Conservation (phyloP, 30 jellyfish, hydroid and myxozoan genomes). For the Chironex yamaguchii region DNA sequence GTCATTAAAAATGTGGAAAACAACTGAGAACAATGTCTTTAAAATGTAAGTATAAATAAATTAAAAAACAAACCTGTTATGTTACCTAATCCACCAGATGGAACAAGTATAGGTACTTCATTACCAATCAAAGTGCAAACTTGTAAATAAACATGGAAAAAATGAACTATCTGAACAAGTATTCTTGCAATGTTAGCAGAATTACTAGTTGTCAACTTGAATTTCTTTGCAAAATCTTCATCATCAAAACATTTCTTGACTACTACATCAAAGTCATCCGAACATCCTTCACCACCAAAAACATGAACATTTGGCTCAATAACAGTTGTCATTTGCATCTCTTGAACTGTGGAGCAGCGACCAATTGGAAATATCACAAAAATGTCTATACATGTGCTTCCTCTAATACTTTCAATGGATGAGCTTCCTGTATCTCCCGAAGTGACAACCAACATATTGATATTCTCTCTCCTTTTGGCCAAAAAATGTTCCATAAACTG, state of each 20-base stretch:
- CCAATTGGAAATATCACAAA: slow-evolving; percentile 76
- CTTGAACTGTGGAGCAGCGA: slow-evolving; percentile 82
- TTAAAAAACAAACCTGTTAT: slow-evolving; percentile 65
- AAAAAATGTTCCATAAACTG: slow-evolving; percentile 33
- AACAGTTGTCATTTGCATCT: slow-evolving; percentile 78
- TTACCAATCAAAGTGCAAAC: slow-evolving; percentile 39
- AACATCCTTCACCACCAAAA: slow-evolving; percentile 65
- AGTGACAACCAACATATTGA: slow-evolving; percentile 71
- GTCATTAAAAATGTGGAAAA: not conserved
- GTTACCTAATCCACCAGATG: slow-evolving; percentile 95
- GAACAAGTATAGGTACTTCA: slow-evolving; percentile 61
- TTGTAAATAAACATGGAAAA: slow-evolving; percentile 60
- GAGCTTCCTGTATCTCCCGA: slow-evolving; percentile 99
- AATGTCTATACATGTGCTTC: slow-evolving; percentile 31
- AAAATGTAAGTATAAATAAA: not conserved
- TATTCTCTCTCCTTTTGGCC: not conserved
- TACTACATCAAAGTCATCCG: slow-evolving; percentile 75
- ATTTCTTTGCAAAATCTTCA: slow-evolving; percentile 8
- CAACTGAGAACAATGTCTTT: not conserved
- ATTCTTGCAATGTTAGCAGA: slow-evolving; percentile 74
- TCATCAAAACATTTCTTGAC: slow-evolving; percentile 16
- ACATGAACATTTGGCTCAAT: slow-evolving; percentile 70
- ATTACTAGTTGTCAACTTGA: slow-evolving; percentile 48
- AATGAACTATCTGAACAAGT: slow-evolving; percentile 77
- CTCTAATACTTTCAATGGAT: slow-evolving; percentile 66